Percentiles rank a stretch among this genome's conserved stretches.
phyloP scores from a whole-genome alignment of 2,888 invertebrate genomes.

The Aproaerema taeniolella region DNA sequence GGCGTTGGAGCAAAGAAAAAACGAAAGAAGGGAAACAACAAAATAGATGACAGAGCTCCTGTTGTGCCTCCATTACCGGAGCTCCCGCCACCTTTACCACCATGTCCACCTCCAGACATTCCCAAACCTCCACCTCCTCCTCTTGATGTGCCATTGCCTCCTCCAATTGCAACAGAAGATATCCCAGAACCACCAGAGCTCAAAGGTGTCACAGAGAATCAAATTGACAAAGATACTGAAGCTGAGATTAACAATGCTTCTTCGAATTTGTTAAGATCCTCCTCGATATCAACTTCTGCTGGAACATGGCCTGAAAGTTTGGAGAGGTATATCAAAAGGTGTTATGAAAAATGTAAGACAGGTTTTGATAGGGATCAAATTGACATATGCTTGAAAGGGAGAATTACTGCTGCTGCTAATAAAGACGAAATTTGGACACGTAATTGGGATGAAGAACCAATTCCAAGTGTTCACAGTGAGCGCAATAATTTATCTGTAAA shows the following conservation, averaged over 20 bases:
- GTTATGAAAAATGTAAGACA: slow-evolving; percentile 93
- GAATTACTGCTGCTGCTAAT: slow-evolving; percentile 93
- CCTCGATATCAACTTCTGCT: slow-evolving; percentile 49
- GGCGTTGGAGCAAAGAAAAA: slow-evolving; percentile 84
- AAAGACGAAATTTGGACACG: slow-evolving; percentile 92
- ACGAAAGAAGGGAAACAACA: slow-evolving; percentile 82
- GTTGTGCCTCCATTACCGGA: slow-evolving; percentile 75
- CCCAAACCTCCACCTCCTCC: slow-evolving; percentile 51
- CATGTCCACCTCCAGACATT: slow-evolving; percentile 67
- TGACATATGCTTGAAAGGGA: slow-evolving; percentile 94
- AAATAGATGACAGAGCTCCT: slow-evolving; percentile 57
- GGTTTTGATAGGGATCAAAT: slow-evolving; percentile 95
- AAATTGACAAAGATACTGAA: slow-evolving; percentile 28
- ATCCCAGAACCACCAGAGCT: slow-evolving; percentile 49
- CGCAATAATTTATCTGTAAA: slow-evolving; percentile 81
- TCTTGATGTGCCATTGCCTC: slow-evolving; percentile 59
- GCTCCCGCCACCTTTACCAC: slow-evolving; percentile 71
- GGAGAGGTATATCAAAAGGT: slow-evolving; percentile 92
- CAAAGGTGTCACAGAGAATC: slow-evolving; percentile 26
- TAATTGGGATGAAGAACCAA: slow-evolving; percentile 96
- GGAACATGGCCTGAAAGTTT: slow-evolving; percentile 88
- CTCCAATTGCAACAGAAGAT: slow-evolving; percentile 62
- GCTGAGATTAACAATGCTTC: slow-evolving; percentile 44
- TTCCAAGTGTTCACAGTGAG: slow-evolving; percentile 92
- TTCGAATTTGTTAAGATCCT: slow-evolving; percentile 49